phyloP scores from a whole-genome alignment of 2,888 invertebrate species.

The Eutolmus rufibarbis region DNA sequence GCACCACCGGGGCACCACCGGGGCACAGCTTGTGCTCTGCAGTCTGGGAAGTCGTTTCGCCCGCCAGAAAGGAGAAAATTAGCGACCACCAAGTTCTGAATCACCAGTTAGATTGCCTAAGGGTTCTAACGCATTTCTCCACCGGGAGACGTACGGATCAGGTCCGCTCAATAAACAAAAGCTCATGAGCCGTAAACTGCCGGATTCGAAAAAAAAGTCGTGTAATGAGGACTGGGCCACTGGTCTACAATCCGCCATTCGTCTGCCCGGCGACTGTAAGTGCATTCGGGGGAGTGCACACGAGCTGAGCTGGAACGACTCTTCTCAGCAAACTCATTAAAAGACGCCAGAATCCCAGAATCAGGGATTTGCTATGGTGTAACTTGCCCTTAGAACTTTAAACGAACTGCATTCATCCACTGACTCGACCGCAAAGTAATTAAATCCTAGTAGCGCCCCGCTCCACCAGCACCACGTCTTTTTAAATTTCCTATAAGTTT shows the following conservation, averaged over 20 bases:
- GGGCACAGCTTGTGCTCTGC: not conserved
- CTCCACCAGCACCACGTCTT: not conserved
- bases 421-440: conserved; percentile 27
- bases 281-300: not conserved
- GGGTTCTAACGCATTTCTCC: not conserved
- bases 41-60: not conserved
- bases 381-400: conserved; percentile 3
- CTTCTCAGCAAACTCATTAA: conserved; percentile 27
- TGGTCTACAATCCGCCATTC: not conserved
- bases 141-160: not conserved
- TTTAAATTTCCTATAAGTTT: conserved; percentile 6
- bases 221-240: conserved; percentile 34
- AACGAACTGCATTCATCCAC: not conserved
- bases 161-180: conserved; percentile 10
- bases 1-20: not conserved
- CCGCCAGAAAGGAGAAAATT: not conserved
- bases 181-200: conserved; percentile 24
- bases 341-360: not conserved
- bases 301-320: not conserved
- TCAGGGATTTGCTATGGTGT: not conserved
- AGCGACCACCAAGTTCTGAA: not conserved
- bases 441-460: not conserved
- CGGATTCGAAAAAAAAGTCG: not conserved
- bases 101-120: not conserved
- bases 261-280: not conserved